Percentiles rank a stretch among this genome's conserved stretches.
phyloP scores from a whole-genome alignment of 2,888 invertebrate species.

The Drosophila rellima region DNA sequence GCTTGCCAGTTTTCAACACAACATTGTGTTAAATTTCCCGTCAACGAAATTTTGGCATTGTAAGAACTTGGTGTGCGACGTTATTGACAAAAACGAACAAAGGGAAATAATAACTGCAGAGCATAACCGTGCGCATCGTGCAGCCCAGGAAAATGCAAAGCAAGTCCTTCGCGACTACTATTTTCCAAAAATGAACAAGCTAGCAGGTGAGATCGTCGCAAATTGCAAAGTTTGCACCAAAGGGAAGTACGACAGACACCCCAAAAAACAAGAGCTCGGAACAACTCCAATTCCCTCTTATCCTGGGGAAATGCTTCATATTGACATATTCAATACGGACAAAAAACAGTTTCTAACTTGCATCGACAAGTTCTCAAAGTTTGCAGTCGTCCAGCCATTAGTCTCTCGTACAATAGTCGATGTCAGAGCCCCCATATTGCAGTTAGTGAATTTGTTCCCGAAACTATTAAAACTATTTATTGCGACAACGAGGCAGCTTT shows the following conservation, averaged over 20 bases:
- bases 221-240: background rate
- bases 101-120: conserved; percentile 1
- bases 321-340: background rate
- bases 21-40: background rate
- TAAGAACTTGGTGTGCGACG: too few species aligned
- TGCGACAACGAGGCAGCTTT: too few species aligned
- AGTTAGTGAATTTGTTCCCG: too few species aligned
- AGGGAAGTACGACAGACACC: conserved; percentile 2
- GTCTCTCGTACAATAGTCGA: too few species aligned
- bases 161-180: conserved; percentile 3
- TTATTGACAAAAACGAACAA: background rate
- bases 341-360: background rate
- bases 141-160: conserved; percentile 1
- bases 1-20: background rate
- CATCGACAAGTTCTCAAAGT: conserved; percentile 1
- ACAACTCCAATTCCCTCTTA: background rate
- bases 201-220: background rate
- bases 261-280: background rate
- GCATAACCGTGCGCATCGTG: background rate
- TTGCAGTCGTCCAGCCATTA: background rate
- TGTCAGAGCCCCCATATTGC: too few species aligned
- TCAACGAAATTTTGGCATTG: conserved; percentile 7
- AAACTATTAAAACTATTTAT: too few species aligned
- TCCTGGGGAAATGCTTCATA: background rate
- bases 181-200: conserved; percentile 4